Evolutionary conservation across 2,888 invertebrate genomes (phyloP), one percentile per base, ranked within the genome.

Genomic region (Orchesella flavescens): DNA sequence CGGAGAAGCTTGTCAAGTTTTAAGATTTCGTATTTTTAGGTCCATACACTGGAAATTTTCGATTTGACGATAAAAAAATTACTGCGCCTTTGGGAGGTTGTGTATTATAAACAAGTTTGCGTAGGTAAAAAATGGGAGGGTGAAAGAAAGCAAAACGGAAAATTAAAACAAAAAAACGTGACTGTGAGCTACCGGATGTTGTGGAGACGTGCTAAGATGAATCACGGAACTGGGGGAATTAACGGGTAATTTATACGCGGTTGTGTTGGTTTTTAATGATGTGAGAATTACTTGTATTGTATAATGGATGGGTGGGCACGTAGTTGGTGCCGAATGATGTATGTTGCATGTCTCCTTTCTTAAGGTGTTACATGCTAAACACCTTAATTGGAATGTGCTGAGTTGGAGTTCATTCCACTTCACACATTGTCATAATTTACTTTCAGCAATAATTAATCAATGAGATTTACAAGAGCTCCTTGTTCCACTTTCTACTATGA

Each of bases 121-220:
- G 24, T n/a, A 34, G 2, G 23, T 53, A 55, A 43, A 53, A 75
- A 63, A 49, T 53, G 65, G 43, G 24, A 49, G n/a, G 49, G 19
- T 59, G 23, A n/a, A 7, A 24, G 53, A n/a, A 53, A 43, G 66
- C 44, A 43, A 55, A 43, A 12, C 34, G 24, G 75, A 19, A 75
- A 44, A 44, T 53, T 69, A 21, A 49, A 71, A 43, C 57, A 46
- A 49, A 59, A 9, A 53, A 78, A 78, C 78, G 78, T 78, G 78
- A 78, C 71, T 69, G 78, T 78, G 69, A 59, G 78, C 59, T 49
- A 24, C 59, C 78, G 78, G 71, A 71, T 78, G 66, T 63, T 61
- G 71, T 61, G 34, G 78, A 17, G 71, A 71, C 78, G 71, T 78
- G 78, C 69, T 61, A 78, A 78, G 71, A 78, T 78, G 69, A 78